Conservation (phyloP, 1,140 invertebrate species). For the Hetaerina americana region DNA sequence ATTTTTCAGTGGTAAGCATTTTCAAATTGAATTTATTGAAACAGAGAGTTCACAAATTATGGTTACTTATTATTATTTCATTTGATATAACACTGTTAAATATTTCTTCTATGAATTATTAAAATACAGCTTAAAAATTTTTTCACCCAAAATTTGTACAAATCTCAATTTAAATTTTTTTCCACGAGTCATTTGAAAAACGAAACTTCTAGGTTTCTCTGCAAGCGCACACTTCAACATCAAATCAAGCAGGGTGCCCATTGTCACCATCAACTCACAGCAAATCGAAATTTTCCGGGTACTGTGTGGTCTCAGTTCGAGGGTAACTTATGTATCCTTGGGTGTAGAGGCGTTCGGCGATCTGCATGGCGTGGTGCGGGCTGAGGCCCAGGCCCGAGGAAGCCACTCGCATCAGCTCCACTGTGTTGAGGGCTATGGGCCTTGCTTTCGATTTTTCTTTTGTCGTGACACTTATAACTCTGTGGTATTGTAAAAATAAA, state of each 20-base stretch:
- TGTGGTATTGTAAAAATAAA: no score
- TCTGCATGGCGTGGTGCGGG: conserved; percentile 92
- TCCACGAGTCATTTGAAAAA: no score
- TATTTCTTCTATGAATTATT: no score
- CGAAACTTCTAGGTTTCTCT: no score
- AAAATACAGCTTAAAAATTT: no score
- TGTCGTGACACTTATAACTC: conserved; percentile 53
- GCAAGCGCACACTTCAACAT: no score
- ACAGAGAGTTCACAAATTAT: no score
- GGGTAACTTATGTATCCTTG: conserved; percentile 94
- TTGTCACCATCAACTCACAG: no score
- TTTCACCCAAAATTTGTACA: not conserved
- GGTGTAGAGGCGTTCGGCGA: conserved; percentile 83
- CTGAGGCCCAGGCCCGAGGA: conserved; percentile 87
- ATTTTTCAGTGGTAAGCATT: no score
- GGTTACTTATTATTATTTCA: no score
- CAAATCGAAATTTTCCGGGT: conserved; percentile 91
- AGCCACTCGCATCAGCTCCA: conserved; percentile 91
- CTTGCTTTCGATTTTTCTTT: conserved; percentile 74
- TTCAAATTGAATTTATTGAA: no score
- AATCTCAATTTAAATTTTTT: not conserved
- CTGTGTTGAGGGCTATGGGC: conserved; percentile 89
- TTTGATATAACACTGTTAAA: no score
- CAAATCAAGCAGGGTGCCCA: not conserved
- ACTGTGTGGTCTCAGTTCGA: conserved; percentile 91